Percentiles rank a stretch among this genome's conserved stretches.
Evolutionary conservation across 2,797 vertebrate genomes (phyloP).

Genomic region (Eidolon dupreanum): DNA sequence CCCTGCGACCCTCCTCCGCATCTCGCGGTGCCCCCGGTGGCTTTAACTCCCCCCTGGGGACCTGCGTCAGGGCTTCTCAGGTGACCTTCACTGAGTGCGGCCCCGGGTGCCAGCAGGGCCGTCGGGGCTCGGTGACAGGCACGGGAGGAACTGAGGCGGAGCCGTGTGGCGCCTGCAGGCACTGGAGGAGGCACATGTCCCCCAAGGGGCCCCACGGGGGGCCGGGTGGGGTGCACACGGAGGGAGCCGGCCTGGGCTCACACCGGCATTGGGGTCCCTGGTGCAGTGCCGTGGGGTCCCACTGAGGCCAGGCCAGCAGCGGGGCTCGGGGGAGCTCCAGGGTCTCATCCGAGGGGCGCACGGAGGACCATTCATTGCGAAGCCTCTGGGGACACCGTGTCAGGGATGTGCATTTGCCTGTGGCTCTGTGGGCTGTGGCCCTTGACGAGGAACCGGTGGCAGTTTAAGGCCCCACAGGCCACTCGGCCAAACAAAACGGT

Average conservation of each 20-base stretch:
- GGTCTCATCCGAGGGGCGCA: background rate
- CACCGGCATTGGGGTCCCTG: too few species aligned
- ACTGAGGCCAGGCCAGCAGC: background rate
- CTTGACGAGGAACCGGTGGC: background rate
- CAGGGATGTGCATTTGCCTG: background rate
- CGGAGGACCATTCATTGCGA: too few species aligned
- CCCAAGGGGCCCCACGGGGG: background rate
- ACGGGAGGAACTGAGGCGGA: too few species aligned
- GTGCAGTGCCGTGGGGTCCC: background rate
- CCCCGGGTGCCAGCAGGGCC: too few species aligned
- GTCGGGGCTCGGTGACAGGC: background rate
- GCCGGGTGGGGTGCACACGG: background rate
- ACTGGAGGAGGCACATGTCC: background rate
- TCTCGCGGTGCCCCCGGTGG: background rate
- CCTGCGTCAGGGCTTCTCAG: background rate
- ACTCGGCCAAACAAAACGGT: background rate
- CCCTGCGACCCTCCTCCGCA: background rate
- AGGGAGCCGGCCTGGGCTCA: background rate
- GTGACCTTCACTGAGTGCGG: too few species aligned
- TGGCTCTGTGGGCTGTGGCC: background rate
- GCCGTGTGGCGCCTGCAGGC: too few species aligned
- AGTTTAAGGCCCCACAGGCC: background rate
- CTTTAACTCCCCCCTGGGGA: background rate
- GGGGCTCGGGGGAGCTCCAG: background rate
- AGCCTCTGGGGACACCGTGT: too few species aligned